Base-by-base conservation (phyloP, 2,113 vertebrate species). In the Sinocyclocheilus rhinocerous region DNA sequence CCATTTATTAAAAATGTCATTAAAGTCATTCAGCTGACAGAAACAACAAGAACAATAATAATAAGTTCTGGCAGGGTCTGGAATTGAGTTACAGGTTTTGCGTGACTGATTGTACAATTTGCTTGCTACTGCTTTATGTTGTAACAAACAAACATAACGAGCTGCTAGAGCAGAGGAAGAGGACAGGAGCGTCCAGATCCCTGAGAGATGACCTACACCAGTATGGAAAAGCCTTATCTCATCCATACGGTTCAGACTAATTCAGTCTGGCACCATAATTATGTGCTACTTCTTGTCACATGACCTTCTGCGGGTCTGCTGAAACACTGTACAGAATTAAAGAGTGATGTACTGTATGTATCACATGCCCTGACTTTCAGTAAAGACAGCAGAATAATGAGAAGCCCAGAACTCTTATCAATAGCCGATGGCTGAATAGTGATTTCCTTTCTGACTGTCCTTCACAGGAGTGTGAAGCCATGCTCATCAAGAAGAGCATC, bases 191-290 rank as follows among this genome's bases (percentile, higher is more conserved):
- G 13, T 83, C 10, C 39, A 63, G n/a, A 67, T 24, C 55, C 75
- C 72, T 72, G 36, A 72, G 69, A 1, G 18, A 72, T 72, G 70
- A 42, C 70, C 70, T 36, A 81, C 76, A 83, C 50, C 22, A 29
- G 81, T 77, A 57, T 59, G 55, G 15, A 72, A 20, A 77, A 26
- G 24, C 67, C 65, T 86, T 81, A 83, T 90, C 82, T 88, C 73
- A 79, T 80, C 82, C 75, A n/a, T 84, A 83, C 42, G 52, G 26
- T 77, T 78, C 75, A 55, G 73, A 70, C 67, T 78, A 81, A 81
- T 89, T 75, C 63, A 89, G 67, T 86, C 77, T 86, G 88, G 79
- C 88, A 8, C 84, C 4, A 39, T 92, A 91, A 92, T 93, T 93
- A 90, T 90, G 86, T 91, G 90, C 91, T 89, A 90, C 78, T 88